Base-by-base conservation (phyloP, 2,888 invertebrate genomes). In the Spicauda simplicius region DNA sequence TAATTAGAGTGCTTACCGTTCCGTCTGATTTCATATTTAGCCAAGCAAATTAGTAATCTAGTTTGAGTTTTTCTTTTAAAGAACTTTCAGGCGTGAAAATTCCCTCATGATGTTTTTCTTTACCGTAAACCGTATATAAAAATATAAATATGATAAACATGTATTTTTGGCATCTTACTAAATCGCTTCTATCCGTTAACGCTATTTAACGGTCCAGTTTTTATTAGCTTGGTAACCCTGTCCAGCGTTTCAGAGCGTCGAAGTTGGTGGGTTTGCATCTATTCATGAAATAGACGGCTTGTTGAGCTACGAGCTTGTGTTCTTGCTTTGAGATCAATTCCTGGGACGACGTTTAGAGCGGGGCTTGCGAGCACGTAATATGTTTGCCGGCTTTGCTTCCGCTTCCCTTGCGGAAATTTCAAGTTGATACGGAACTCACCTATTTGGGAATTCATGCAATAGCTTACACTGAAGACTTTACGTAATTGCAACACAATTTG, bases 181-280 rank as follows among this genome's bases (percentile, higher is more conserved):
- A n/a, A n/a, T n/a, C n/a, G n/a, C n/a, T n/a, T n/a, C n/a, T n/a
- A n/a, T n/a, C n/a, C n/a, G n/a, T n/a, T n/a, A n/a, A n/a, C n/a
- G n/a, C n/a, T n/a, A n/a, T n/a, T n/a, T n/a, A n/a, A n/a, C n/a
- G n/a, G 41, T 41, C 41, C 41, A 2, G 14, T 41, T 10, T 41
- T 41, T 10, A 14, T 41, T 41, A 14, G 2, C 14, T 5, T 14
- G 41, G 14, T 41, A 41, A 41, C 41, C 41, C 41, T 41, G 14
- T 12, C 10, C 14, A 60, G 30, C 59, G 65, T 48, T 66, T 48
- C 41, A n/a, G 52, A 59, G 58, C 25, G 76, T 69, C 72, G 57
- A 68, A 71, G 70, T 69, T 68, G 58, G 69, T 58, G 70, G 64
- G 70, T 69, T 71, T 73, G 75, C 76, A 74, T 74, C 72, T 74